phyloP scores from a whole-genome alignment of 2,113 vertebrate species.

The Sinosuthora webbiana region DNA sequence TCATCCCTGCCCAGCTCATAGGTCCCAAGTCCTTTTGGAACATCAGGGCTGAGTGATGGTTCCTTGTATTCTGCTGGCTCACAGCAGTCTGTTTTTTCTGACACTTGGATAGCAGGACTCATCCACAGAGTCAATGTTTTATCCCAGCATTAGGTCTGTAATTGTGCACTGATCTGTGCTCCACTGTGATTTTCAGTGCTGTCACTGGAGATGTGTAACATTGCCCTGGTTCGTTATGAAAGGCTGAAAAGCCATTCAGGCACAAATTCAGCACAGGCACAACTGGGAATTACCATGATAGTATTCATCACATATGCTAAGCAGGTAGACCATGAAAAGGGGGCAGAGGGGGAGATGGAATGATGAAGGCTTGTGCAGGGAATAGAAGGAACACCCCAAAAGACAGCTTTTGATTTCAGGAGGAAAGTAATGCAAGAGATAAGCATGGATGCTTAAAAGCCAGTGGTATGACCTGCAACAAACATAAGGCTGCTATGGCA shows the following conservation, averaged over 20 bases:
- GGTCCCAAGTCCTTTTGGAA: not conserved
- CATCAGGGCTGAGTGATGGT: not conserved
- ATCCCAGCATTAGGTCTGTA: not conserved
- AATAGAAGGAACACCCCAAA: not conserved
- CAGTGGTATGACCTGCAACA: not conserved
- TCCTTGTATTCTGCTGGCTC: not conserved
- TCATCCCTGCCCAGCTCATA: not conserved
- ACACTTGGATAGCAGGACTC: not conserved
- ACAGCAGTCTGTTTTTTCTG: not conserved
- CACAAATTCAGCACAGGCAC: not conserved
- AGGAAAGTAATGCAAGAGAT: not conserved
- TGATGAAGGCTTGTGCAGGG: not conserved
- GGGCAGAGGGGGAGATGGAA: not conserved
- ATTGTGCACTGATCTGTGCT: not conserved
- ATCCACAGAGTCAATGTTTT: not conserved
- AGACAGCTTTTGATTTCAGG: not conserved
- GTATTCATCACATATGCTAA: not conserved
- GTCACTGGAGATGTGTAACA: not conserved
- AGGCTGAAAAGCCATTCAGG: not conserved
- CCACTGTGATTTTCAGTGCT: not conserved
- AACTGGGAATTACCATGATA: not conserved
- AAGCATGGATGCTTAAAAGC: not conserved
- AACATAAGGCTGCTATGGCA: not conserved
- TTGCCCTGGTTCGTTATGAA: not conserved
- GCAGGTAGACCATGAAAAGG: not conserved